phyloP scores from a whole-genome alignment of 2,888 invertebrate genomes.

The Bugulina stolonifera region DNA sequence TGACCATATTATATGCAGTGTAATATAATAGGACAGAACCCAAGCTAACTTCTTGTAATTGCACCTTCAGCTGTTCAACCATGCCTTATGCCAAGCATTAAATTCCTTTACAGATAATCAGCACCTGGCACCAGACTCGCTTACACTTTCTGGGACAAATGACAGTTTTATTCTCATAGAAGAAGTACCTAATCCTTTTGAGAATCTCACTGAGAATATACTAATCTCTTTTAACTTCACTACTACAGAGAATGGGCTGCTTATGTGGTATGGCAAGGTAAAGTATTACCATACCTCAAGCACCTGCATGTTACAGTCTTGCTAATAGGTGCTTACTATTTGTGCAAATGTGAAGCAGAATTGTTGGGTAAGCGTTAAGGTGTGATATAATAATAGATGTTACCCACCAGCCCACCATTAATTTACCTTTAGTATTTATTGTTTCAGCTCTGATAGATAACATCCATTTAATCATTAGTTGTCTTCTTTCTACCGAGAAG shows the following conservation, averaged over 20 bases:
- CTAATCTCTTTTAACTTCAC: constrained; percentile 28
- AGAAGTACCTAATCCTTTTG: background rate
- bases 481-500: background rate
- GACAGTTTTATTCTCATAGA: background rate
- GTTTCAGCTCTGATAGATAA: background rate
- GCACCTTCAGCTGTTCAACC: no score
- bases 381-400: no score
- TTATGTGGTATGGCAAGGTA: constrained; percentile 29
- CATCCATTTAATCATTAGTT: no score
- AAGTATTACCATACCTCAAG: no score
- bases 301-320: background rate
- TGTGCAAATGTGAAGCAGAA: background rate
- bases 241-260: constrained; percentile 25
- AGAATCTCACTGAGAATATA: background rate
- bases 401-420: no score
- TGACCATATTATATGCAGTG: no score
- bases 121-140: no score
- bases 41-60: no score
- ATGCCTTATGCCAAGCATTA: no score
- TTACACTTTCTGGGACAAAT: constrained; percentile 1
- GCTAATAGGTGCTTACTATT: background rate
- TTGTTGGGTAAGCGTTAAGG: no score
- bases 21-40: no score
- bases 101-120: no score
- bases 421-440: background rate